phyloP scores from a whole-genome alignment of 1,140 invertebrate species.

The Drosophila grimshawi region DNA sequence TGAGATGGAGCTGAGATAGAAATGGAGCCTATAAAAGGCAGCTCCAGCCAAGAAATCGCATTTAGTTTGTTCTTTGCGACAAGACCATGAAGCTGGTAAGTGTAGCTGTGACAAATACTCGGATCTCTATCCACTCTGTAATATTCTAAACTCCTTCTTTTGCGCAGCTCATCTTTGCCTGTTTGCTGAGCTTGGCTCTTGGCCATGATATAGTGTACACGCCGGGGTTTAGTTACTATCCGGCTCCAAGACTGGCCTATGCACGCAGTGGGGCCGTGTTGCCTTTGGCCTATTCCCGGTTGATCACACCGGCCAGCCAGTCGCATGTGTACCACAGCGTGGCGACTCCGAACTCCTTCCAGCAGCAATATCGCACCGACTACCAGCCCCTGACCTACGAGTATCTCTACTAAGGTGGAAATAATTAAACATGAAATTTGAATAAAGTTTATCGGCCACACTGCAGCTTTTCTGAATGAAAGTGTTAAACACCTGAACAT shows the following conservation, averaged over 20 bases:
- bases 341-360: constrained; percentile 70
- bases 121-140: not conserved
- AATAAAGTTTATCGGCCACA: constrained; percentile 61
- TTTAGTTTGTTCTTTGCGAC: constrained; percentile 53
- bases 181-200: constrained; percentile 54
- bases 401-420: constrained; percentile 55
- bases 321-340: constrained; percentile 77
- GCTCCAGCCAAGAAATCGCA: not conserved
- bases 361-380: constrained; percentile 79
- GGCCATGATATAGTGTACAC: constrained; percentile 63
- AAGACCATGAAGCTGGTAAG: constrained; percentile 70
- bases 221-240: constrained; percentile 52
- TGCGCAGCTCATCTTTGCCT: constrained; percentile 59
- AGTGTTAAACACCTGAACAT: constrained; percentile 25
- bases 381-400: constrained; percentile 76
- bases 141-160: not conserved
- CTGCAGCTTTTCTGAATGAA: constrained; percentile 4
- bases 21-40: constrained; percentile 59
- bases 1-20: not conserved
- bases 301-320: constrained; percentile 53
- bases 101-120: not conserved
- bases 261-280: constrained; percentile 25
- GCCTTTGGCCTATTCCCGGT: constrained; percentile 66
- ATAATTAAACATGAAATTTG: constrained; percentile 59
- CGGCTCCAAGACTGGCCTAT: constrained; percentile 20